Percentiles rank a stretch among this genome's conserved stretches.
Conservation (phyloP, 2,113 vertebrate genomes). For the Apistogramma diplotaenia region DNA sequence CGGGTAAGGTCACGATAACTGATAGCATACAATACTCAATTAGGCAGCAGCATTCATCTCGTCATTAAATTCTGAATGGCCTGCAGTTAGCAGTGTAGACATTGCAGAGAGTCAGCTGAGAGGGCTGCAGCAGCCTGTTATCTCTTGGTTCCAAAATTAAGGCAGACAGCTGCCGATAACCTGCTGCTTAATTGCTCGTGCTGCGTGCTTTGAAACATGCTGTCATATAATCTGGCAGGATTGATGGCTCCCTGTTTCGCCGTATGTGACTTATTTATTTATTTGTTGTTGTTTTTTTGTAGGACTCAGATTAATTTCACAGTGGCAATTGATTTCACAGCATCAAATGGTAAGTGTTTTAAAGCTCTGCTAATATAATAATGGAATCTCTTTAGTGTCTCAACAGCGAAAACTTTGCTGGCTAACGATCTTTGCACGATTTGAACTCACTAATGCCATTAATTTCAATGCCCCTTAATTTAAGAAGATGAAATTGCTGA, state of each 20-base stretch:
- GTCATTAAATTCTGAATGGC: neutral
- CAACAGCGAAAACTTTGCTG: neutral
- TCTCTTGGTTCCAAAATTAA: constrained; percentile 17
- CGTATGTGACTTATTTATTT: constrained; percentile 4
- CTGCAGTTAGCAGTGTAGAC: neutral
- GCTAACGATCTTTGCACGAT: neutral
- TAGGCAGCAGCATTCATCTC: neutral
- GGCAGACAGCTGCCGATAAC: constrained; percentile 49
- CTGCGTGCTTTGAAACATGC: constrained; percentile 39
- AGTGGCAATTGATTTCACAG: constrained; percentile 98
- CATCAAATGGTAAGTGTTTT: constrained; percentile 92
- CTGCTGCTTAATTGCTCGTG: constrained; percentile 38
- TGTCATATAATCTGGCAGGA: constrained; percentile 44
- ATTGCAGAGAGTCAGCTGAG: neutral
- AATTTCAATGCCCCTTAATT: neutral
- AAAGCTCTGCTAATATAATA: constrained; percentile 8
- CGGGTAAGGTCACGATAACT: constrained; percentile 82
- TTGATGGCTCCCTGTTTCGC: constrained; percentile 34
- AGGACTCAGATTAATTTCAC: constrained; percentile 99
- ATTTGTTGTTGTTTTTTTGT: constrained; percentile 60
- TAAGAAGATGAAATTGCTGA: neutral
- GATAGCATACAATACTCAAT: neutral
- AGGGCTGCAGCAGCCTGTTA: constrained; percentile 9
- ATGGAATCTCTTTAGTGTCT: neutral
- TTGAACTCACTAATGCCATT: neutral